Conservation (phyloP, 2,888 invertebrate species). For the Cinara cedri region DNA sequence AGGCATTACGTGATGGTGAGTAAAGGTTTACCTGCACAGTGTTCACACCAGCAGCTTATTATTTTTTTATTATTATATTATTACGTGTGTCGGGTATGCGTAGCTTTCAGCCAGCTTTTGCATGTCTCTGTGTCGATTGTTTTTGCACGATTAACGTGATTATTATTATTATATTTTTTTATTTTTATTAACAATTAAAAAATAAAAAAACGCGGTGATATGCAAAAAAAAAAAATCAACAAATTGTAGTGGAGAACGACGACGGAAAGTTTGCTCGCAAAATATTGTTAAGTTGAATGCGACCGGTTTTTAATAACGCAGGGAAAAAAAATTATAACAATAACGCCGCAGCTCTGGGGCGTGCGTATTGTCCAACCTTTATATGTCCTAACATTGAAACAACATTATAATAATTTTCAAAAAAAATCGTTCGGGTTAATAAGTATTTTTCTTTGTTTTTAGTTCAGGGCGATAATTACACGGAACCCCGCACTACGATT, state of each 20-base stretch:
- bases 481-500: too few species aligned
- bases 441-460: too few species aligned
- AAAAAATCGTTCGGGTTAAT: too few species aligned
- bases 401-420: too few species aligned
- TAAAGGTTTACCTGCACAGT: constrained; percentile 60
- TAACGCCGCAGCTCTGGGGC: too few species aligned
- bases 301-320: neutral
- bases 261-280: neutral
- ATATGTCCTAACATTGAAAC: too few species aligned
- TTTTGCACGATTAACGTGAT: neutral
- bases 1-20: constrained; percentile 87
- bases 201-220: neutral
- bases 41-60: constrained; percentile 45
- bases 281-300: constrained; percentile 8
- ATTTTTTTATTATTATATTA: neutral
- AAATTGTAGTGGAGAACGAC: neutral
- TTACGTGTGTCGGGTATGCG: constrained; percentile 3
- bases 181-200: neutral
- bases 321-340: too few species aligned
- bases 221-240: neutral
- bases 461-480: too few species aligned
- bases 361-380: too few species aligned
- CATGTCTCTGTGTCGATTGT: neutral
- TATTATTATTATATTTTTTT: neutral
- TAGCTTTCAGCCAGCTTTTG: constrained; percentile 44